A percentile compares a stretch with the other conserved stretches of the same genome.
These are phyloP conservation scores for Hemithea aestivaria DNA, from an alignment of 2,888 invertebrate species.

Conservation along the genomic window DNA sequence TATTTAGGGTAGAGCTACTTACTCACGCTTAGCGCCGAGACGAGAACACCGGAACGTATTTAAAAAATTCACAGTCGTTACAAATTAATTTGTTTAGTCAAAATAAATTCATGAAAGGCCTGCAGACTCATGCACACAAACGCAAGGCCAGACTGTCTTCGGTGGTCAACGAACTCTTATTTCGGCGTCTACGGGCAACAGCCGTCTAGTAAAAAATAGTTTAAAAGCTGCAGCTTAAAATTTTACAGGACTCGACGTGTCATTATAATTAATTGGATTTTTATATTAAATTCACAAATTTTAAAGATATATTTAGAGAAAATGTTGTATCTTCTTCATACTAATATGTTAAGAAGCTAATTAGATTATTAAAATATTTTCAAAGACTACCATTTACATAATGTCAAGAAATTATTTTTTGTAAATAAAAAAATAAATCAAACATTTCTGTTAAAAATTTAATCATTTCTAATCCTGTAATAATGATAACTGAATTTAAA, in stretches of 20 bases:
- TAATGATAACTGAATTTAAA: too few species aligned
- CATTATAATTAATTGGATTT: too few species aligned
- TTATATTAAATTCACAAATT: too few species aligned
- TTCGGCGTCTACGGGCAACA: conserved; percentile 46
- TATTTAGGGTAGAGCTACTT: conserved; percentile 13
- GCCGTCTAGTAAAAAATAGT: conserved; percentile 45
- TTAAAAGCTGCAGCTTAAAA: conserved; percentile 30
- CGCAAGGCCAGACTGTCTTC: conserved; percentile 61
- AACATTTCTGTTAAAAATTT: too few species aligned
- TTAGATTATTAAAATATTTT: too few species aligned
- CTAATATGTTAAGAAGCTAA: too few species aligned
- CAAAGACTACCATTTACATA: too few species aligned
- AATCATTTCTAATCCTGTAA: too few species aligned
- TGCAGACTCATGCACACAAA: conserved; percentile 46
- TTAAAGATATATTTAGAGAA: too few species aligned
- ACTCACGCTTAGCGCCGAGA: conserved; percentile 17
- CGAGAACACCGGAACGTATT: conserved; percentile 1
- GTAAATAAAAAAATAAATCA: too few species aligned
- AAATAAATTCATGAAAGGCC: conserved; percentile 24
- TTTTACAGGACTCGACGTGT: conserved; percentile 21
- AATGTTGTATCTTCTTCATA: too few species aligned
- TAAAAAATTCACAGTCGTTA: conserved; percentile 5
- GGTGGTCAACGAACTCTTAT: conserved; percentile 55
- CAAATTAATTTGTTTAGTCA: conserved; percentile 13
- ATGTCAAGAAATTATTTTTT: conserved; percentile 1